Evolutionary conservation across 2,113 vertebrate species (phyloP), one percentile per base, ranked within the genome.

Genomic region (Cacatua alba): DNA sequence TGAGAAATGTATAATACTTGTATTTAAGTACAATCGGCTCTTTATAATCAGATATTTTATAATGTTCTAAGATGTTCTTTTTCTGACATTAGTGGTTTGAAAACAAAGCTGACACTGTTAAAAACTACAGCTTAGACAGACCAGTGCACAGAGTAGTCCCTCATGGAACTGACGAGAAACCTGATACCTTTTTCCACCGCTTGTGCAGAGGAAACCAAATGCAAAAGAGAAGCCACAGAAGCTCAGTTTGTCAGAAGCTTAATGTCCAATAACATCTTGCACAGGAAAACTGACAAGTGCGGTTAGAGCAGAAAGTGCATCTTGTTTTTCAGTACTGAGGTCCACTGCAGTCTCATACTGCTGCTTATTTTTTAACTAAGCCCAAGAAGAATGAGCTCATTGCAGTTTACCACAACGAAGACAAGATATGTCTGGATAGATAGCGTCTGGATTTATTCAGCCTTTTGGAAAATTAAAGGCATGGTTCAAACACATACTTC

Each of bases 381-480:
- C n/a, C 65, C 67, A 59, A 72, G 65, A 77, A 94, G 65, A 91
- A 90, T 63, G 62, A 92, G 17, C 18, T 95, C 43, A 33, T 52
- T 57, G 59, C 62, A 90, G 70, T 75, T 85, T 91, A 94, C 84
- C 57, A 33, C 91, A 95, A 95, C 70, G 33, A 92, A 94, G 69
- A 84, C 1, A 6, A 95, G 35, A 29, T 91, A 62, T 24, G 21
- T 88, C 82, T 96, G 80, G 29, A 57, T 55, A 96, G 81, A 95
- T 55, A 86, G 41, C 8, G 26, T 57, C n/a, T 94, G 55, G 77
- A 90, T 94, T 97, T 97, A 89, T 94, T 88, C 60, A 94, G 62
- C 75, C 74, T 89, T 95, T 92, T 95, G 86, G 95, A 97, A 97
- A 96, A 94, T 68, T 60, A 94, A 23, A 96, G 88, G 57, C 59